These are phyloP conservation scores for Phrynosoma blainvillii DNA, from an alignment of 2,113 vertebrate species.

Conservation along the genomic window DNA sequence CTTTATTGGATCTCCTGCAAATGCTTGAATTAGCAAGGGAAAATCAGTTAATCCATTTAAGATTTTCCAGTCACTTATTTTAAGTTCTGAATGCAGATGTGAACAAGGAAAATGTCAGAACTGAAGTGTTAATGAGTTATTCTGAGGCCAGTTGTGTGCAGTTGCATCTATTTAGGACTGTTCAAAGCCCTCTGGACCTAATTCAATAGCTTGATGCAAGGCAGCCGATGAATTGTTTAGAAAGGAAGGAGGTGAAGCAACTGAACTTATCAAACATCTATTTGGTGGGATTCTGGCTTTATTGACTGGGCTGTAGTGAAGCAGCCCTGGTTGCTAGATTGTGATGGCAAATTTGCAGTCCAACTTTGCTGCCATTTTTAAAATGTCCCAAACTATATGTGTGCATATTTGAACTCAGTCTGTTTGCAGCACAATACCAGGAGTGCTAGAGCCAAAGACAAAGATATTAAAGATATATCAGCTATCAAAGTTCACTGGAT, in stretches of 20 bases:
- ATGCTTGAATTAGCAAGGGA: conserved; percentile 10
- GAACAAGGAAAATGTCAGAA: conserved; percentile 1
- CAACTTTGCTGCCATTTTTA: not conserved
- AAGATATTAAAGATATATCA: no score
- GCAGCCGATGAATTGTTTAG: not conserved
- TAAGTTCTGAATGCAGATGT: not conserved
- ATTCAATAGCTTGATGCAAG: not conserved
- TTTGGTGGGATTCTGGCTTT: not conserved
- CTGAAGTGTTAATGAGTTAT: not conserved
- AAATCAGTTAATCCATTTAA: conserved; percentile 6
- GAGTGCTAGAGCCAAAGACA: no score
- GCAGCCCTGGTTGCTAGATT: not conserved
- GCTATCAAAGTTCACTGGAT: no score
- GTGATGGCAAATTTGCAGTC: not conserved
- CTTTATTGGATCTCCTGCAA: conserved; percentile 10
- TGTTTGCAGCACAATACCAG: no score
- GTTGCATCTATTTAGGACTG: no score
- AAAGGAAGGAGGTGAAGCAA: not conserved
- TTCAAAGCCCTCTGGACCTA: not conserved
- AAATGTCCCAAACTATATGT: no score
- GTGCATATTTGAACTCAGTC: no score
- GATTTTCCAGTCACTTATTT: not conserved
- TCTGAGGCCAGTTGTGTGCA: no score
- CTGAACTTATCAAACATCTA: not conserved
- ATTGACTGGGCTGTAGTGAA: not conserved